A percentile compares a stretch with the other conserved stretches of the same genome.
phyloP scores from a whole-genome alignment of 2,888 invertebrate species.

The Phorcus lineatus region DNA sequence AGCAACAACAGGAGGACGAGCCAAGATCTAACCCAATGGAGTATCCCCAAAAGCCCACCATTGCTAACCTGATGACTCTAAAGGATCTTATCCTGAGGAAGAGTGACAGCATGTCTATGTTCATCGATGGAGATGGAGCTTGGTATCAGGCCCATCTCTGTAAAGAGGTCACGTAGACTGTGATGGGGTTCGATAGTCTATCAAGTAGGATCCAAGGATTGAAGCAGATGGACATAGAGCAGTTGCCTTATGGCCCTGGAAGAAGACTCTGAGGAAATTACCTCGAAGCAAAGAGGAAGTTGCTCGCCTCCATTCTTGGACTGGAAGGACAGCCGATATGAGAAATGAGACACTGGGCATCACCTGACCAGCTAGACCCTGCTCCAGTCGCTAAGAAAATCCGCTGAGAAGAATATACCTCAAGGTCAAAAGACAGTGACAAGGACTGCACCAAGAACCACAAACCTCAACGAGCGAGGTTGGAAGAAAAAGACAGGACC shows the following conservation, averaged over 20 bases:
- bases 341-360: background rate
- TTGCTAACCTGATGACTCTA: background rate
- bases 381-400: background rate
- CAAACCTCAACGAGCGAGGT: background rate
- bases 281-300: background rate
- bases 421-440: background rate
- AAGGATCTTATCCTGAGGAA: background rate
- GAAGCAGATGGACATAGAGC: background rate
- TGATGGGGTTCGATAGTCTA: background rate
- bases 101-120: background rate
- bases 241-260: background rate
- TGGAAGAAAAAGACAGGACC: background rate
- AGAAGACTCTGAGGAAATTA: background rate
- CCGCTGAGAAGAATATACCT: background rate
- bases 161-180: background rate
- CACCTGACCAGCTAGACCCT: background rate
- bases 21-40: no score
- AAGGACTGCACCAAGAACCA: background rate
- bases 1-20: no score
- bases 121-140: background rate
- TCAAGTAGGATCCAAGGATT: background rate
- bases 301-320: background rate
- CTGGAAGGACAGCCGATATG: background rate
- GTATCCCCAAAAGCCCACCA: no score
- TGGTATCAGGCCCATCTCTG: background rate